Base-by-base conservation (phyloP, 2,888 invertebrate genomes). In the Parascotia fuliginaria region DNA sequence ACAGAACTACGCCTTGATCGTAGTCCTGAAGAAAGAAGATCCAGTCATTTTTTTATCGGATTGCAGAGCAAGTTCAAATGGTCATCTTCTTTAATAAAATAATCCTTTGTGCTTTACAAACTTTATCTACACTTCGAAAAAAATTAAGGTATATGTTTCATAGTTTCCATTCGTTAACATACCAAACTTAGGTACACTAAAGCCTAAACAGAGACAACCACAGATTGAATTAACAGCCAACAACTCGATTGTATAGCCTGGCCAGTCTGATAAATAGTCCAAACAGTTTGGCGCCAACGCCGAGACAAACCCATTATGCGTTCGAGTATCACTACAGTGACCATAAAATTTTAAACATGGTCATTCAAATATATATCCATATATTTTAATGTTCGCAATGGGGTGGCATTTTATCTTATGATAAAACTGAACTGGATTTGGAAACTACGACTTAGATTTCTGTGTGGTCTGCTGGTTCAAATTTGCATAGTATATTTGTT, bases 221-320 rank as follows among this genome's bases (percentile, higher is more conserved):
- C 22, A 14, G 13, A 42, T 16, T 29, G 36, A 42, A 56, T 53
- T 49, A 19, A 29, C 33, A 50, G 28, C 9, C 28, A 9, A 9
- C 27, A 31, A 4, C 32, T 39, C 42, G 47, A 45, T 51, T 34
- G 34, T 44, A 32, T 44, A 52, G 42, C 39, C 44, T 42, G 44
- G 55, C 45, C 22, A 16, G 13, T 40, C 7, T 7, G 66, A 60
- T 60, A 54, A 59, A 64, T 61, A 48, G 60, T 57, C 52, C 15
- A 61, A 62, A 60, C 51, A 44, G 60, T 70, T 60, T 62, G 81
- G 81, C 79, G 79, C 78, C 80, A 73, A 55, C 54, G 71, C 70
- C 77, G 67, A 80, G 79, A 81, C 79, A 72, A 71, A 72, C 65
- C 75, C 71, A 82, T 80, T 83, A 79, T 16, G 64, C 70, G 65